These are phyloP conservation scores for Scelioninae gen. 2 DNA, from an alignment of 2,888 invertebrate species.

Conservation along the genomic window DNA sequence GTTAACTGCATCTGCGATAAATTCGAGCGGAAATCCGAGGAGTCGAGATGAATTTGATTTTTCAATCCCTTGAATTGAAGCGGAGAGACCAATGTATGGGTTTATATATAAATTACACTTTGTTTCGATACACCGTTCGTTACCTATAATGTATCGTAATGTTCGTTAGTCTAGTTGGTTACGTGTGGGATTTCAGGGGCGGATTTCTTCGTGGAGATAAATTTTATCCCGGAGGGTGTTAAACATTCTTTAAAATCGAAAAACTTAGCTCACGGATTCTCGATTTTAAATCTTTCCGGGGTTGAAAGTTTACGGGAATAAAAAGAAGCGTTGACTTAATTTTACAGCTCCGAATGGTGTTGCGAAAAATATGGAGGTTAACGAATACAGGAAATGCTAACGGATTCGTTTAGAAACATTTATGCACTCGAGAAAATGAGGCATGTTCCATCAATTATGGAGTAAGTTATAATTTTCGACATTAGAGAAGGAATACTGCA, in stretches of 20 bases:
- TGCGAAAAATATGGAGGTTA: constrained; percentile 11
- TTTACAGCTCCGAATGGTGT: constrained; percentile 9
- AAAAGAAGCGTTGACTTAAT: constrained; percentile 2
- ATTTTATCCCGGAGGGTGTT: constrained; percentile 35
- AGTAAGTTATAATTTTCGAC: too few relatives aligned
- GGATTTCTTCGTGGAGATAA: constrained; percentile 52
- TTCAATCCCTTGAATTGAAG: constrained; percentile 44
- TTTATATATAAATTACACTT: constrained; percentile 53
- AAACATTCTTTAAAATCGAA: constrained; percentile 43
- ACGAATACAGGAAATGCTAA: too few relatives aligned
- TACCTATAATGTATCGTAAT: constrained; percentile 44
- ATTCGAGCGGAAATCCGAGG: constrained; percentile 17
- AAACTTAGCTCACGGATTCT: constrained; percentile 36
- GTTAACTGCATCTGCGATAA: constrained; percentile 1
- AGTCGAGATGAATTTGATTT: constrained; percentile 40
- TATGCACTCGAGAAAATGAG: too few relatives aligned
- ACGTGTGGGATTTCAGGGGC: constrained; percentile 47
- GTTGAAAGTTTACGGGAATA: constrained; percentile 10
- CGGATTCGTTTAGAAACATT: too few relatives aligned
- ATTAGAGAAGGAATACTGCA: too few relatives aligned
- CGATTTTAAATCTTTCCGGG: constrained; percentile 19
- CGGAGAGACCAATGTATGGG: constrained; percentile 21
- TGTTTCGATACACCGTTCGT: constrained; percentile 44
- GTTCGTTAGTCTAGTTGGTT: constrained; percentile 50
- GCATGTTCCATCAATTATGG: too few relatives aligned